Base-by-base conservation (phyloP, 2,888 invertebrate species). In the Parthenolecanium corni region DNA sequence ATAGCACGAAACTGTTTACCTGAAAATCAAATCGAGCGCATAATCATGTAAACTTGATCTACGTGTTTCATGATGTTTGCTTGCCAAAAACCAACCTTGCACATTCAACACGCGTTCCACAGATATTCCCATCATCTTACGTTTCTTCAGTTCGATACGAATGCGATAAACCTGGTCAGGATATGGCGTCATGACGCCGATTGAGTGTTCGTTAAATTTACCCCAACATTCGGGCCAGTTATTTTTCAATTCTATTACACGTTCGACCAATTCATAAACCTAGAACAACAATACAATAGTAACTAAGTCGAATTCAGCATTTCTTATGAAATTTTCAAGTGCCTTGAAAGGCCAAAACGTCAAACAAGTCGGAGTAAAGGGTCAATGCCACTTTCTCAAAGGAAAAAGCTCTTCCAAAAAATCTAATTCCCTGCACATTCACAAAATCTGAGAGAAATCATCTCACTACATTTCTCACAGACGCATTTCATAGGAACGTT, bases 131-230 rank as follows among this genome's bases (percentile, higher is more conserved):
- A 80, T 80, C 74, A 89, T 78, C 31, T 83, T 78, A 4, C 83
- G 78, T 70, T 86, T 86, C 24, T 88, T 76, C 62, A 90, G 73
- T 70, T 88, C 88, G 25, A 81, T 80, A 64, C 89, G 79, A 66
- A 90, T 87, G 66, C 85, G 78, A 68, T 82, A 80, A 16, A 76
- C 81, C 76, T 90, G 90, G 74, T 89, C 89, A 0, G 85, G 80
- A 72, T 89, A 90, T 1, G 88, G 88, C 0, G 87, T 84, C 73
- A 90, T 82, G n/a, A 90, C 85, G 1, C 89, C 89, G 65, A 90
- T 86, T 64, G 85, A 83, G 65, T 82, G 82, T 68, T 87, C 87
- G 67, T 82, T 80, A 54, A 83, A 79, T 66, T 83, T 81, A 53
- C 89, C 89, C 83, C 85, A 85, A 2, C 81, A 77, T 1, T 77